These are phyloP conservation scores for Elegia similella DNA, from an alignment of 2,888 invertebrate species.

Conservation along the genomic window DNA sequence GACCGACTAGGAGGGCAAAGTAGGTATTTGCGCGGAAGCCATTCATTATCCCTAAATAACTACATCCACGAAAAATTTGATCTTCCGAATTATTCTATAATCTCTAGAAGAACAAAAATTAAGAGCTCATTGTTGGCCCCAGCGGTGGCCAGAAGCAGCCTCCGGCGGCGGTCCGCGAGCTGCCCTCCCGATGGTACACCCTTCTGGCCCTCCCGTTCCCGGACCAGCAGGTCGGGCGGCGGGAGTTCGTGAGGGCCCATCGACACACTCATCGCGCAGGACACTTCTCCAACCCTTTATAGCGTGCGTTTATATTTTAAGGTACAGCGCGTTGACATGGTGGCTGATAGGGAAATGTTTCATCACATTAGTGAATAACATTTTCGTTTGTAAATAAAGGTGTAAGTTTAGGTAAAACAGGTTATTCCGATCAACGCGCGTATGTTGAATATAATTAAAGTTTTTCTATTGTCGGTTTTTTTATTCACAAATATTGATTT, in stretches of 20 bases:
- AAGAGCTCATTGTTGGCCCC: constrained; percentile 23
- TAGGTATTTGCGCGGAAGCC: no score
- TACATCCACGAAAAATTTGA: no score
- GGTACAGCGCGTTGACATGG: constrained; percentile 68
- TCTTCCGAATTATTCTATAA: no score
- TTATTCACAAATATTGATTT: no score
- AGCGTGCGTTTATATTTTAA: constrained; percentile 76
- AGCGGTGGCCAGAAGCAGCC: constrained; percentile 58
- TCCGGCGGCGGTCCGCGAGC: constrained; percentile 75
- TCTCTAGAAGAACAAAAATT: not conserved
- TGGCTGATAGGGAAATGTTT: constrained; percentile 47
- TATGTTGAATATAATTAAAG: no score
- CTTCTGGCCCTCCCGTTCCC: constrained; percentile 95
- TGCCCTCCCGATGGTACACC: constrained; percentile 94
- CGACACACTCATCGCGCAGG: constrained; percentile 88
- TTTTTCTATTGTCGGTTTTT: no score
- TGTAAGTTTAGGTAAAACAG: no score
- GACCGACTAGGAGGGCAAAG: no score
- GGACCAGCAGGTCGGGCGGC: constrained; percentile 94
- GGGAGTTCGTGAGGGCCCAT: constrained; percentile 90
- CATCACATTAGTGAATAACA: no score
- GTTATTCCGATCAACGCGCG: no score
- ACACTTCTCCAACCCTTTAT: constrained; percentile 93
- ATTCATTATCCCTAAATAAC: no score
- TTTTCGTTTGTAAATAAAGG: no score